These are phyloP conservation scores for Cochlearius cochlearius DNA, from an alignment of 2,113 vertebrate genomes.

Conservation along the genomic window DNA sequence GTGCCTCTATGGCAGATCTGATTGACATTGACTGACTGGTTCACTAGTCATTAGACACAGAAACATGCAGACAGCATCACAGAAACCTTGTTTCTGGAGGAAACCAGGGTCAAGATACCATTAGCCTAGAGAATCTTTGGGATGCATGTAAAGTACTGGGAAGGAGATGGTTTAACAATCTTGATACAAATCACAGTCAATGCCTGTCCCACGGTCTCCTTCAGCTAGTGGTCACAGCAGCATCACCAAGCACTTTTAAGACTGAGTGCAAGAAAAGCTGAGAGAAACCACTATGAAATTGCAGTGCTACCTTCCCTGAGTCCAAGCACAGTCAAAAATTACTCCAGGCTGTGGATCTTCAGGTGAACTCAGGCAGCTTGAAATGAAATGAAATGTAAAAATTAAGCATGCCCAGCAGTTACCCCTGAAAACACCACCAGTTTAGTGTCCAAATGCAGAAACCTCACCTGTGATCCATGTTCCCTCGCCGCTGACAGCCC, in stretches of 20 bases:
- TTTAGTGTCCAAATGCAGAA: background rate
- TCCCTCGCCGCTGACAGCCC: fast-evolving
- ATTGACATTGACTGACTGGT: background rate
- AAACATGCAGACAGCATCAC: background rate
- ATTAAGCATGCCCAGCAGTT: background rate
- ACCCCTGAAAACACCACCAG: background rate
- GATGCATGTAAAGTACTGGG: background rate
- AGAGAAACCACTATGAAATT: background rate
- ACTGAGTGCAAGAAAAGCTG: background rate
- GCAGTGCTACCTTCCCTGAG: background rate
- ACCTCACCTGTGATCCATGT: background rate
- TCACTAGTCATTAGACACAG: background rate
- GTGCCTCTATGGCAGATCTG: background rate
- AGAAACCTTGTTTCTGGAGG: background rate
- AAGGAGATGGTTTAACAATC: background rate
- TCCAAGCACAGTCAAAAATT: background rate
- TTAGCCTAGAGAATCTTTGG: background rate
- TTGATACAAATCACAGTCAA: background rate
- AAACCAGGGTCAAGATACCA: background rate
- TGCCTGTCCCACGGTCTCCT: background rate
- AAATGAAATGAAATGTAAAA: background rate
- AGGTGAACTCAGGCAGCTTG: background rate
- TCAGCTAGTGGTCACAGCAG: background rate
- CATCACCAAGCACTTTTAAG: background rate
- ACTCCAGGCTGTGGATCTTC: background rate